phyloP scores from a whole-genome alignment of 2,888 invertebrate genomes.

The Aplocera efformata region DNA sequence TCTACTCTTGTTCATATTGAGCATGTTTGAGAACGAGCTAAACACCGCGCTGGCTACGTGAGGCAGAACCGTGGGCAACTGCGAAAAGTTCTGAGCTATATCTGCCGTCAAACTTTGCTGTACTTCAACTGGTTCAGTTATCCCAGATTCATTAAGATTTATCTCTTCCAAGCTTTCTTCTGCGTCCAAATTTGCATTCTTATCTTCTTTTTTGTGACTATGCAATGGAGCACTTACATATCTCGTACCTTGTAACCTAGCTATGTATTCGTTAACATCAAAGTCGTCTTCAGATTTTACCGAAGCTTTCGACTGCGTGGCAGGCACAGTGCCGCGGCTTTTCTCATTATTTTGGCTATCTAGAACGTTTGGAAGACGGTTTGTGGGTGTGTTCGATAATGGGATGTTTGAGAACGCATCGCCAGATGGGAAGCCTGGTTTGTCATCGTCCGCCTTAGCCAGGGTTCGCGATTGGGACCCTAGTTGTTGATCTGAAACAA shows the following conservation, averaged over 20 bases:
- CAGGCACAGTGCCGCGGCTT: conserved; percentile 18
- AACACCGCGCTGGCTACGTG: conserved; percentile 83
- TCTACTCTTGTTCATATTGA: conserved; percentile 55
- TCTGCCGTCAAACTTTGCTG: conserved; percentile 69
- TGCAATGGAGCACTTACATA: conserved; percentile 69
- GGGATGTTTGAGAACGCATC: conserved; percentile 44
- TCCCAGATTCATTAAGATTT: conserved; percentile 56
- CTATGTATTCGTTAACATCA: conserved; percentile 74
- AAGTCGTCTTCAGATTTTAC: conserved; percentile 65
- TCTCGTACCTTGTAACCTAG: conserved; percentile 65
- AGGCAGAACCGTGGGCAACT: conserved; percentile 79
- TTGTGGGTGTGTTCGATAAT: conserved; percentile 19
- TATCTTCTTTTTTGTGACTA: conserved; percentile 65
- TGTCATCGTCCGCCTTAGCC: conserved; percentile 45
- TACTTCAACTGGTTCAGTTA: conserved; percentile 29
- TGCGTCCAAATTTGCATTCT: conserved; percentile 70
- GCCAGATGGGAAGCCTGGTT: conserved; percentile 46
- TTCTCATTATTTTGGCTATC: conserved; percentile 29
- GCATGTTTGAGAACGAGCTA: conserved; percentile 81
- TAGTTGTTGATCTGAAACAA: conserved; percentile 63
- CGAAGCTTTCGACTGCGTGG: conserved; percentile 46
- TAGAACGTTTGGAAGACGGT: conserved; percentile 23
- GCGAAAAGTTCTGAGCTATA: conserved; percentile 78
- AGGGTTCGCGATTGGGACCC: conserved; percentile 43
- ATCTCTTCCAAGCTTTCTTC: conserved; percentile 71